Evolutionary conservation across 1,140 invertebrate species (phyloP).

Genomic region (Stegodyphus dumicola): DNA sequence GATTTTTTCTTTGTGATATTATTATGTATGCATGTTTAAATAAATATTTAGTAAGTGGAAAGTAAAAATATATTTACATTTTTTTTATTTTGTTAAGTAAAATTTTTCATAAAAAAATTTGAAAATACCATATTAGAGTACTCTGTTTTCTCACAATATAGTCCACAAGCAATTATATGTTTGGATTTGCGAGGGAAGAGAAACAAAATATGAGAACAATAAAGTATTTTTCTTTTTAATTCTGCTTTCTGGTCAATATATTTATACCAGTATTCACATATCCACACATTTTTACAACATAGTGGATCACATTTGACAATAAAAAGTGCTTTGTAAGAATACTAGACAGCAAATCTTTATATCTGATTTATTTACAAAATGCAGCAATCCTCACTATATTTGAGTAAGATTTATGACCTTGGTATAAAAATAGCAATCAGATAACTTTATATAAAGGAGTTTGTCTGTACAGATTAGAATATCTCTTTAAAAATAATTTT

Average conservation of each 20-base stretch:
- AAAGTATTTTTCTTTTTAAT: slow-evolving; percentile 58
- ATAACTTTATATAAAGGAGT: slow-evolving; percentile 9
- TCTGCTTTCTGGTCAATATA: slow-evolving; percentile 47
- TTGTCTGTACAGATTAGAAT: slow-evolving; percentile 16
- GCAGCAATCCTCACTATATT: slow-evolving; percentile 18
- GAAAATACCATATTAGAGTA: no score
- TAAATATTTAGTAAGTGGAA: no score
- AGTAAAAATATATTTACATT: no score
- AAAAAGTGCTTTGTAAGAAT: slow-evolving; percentile 54
- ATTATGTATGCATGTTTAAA: no score
- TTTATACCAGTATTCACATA: slow-evolving; percentile 29
- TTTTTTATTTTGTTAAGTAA: no score
- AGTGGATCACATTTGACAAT: slow-evolving; percentile 38
- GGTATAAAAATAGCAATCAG: slow-evolving; percentile 50
- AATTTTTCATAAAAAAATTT: no score
- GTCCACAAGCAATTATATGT: background rate
- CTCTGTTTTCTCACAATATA: no score
- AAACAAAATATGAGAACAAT: slow-evolving; percentile 2
- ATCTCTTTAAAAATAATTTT: background rate
- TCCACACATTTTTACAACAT: slow-evolving; percentile 45
- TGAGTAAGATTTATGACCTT: slow-evolving; percentile 33
- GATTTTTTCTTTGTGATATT: no score
- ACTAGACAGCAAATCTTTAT: slow-evolving; percentile 23
- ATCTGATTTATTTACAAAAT: slow-evolving; percentile 51
- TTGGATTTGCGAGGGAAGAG: background rate